phyloP scores from a whole-genome alignment of 2,797 vertebrate genomes.

The Discoglossus pictus region DNA sequence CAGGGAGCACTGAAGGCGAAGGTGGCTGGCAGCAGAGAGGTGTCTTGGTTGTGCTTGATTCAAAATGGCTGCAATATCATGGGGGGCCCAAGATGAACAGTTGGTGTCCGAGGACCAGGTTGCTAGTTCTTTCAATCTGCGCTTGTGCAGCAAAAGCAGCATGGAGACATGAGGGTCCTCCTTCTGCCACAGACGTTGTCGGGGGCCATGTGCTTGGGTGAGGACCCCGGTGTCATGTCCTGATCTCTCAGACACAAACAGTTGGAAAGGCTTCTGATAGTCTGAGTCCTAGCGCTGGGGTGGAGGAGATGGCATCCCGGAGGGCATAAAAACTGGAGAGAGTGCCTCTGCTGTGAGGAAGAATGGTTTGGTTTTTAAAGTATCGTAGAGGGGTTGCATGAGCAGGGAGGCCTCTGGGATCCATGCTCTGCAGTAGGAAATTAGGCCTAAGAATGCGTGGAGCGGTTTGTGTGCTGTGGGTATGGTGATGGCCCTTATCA shows the following conservation, averaged over 20 bases:
- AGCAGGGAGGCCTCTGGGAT: not conserved
- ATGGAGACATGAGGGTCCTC: not conserved
- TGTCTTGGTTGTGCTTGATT: slow-evolving; percentile 1
- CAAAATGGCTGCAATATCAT: not conserved
- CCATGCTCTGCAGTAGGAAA: not conserved
- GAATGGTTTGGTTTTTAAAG: not conserved
- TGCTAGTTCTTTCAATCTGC: not conserved
- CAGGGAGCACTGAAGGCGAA: not conserved
- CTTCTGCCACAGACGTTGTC: not conserved
- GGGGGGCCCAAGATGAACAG: too few relatives aligned
- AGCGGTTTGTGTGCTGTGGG: not conserved
- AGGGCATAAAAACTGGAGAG: too few relatives aligned
- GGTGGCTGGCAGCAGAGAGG: not conserved
- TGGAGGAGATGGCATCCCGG: not conserved
- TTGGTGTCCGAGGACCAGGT: too few relatives aligned
- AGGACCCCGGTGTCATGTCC: not conserved
- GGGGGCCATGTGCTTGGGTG: not conserved
- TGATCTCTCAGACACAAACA: not conserved
- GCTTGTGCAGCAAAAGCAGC: not conserved
- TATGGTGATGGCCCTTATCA: not conserved
- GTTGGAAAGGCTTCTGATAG: not conserved
- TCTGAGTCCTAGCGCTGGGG: slow-evolving; percentile 2
- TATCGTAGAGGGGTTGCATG: not conserved
- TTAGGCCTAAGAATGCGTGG: not conserved
- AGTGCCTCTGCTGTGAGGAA: too few relatives aligned